Percentiles rank a stretch among this genome's conserved stretches.
Evolutionary conservation across 2,797 vertebrate species (phyloP).

Genomic region (Epinephelus awoara): DNA sequence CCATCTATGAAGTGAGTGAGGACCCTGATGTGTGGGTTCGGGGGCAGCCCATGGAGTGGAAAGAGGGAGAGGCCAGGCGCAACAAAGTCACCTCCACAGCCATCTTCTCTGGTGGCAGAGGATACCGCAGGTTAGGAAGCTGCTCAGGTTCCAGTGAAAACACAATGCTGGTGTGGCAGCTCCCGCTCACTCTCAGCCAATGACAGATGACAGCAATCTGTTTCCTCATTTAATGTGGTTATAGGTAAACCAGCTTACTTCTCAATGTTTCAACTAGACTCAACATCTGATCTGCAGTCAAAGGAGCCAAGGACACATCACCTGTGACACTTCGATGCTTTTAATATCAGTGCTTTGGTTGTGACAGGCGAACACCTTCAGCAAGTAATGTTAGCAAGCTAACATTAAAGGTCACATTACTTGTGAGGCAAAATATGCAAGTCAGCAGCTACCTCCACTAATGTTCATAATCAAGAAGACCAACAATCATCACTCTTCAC

Average conservation of each 20-base stretch:
- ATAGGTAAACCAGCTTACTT: neutral
- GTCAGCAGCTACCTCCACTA: conserved; percentile 12
- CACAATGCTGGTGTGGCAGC: conserved; percentile 93
- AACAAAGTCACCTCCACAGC: conserved; percentile 90
- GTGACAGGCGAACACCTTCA: neutral
- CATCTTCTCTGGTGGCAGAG: conserved; percentile 89
- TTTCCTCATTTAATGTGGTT: neutral
- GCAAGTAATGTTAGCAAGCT: neutral
- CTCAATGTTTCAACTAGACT: neutral
- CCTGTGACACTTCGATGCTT: neutral
- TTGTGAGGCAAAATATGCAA: neutral
- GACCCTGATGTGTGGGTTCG: conserved; percentile 94
- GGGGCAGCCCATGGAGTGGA: conserved; percentile 62
- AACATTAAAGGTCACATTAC: neutral
- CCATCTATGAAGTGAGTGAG: conserved; percentile 92
- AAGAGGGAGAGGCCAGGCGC: conserved; percentile 74
- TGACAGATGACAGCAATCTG: neutral
- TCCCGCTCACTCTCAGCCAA: conserved; percentile 87
- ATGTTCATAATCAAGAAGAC: neutral
- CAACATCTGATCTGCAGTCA: neutral
- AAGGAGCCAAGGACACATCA: neutral
- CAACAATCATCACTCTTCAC: neutral
- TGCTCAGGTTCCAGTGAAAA: conserved; percentile 79
- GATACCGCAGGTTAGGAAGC: conserved; percentile 86
- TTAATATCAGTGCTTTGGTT: neutral